Evolutionary conservation across 2,113 vertebrate species (phyloP).

Genomic region (Potamarius usumacintae): DNA sequence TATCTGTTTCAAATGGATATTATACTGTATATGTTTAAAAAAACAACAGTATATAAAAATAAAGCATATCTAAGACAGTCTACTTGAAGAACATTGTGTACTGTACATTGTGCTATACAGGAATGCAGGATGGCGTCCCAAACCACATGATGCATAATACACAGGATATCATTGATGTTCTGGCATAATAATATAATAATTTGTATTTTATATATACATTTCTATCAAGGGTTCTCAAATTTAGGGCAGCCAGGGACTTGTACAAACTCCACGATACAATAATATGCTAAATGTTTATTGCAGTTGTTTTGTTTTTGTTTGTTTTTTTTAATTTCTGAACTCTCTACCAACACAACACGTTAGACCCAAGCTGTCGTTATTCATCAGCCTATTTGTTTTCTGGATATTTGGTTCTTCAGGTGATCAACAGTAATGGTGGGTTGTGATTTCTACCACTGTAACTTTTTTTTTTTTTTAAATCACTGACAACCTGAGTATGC

Average conservation of each 20-base stretch:
- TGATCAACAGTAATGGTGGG: background rate
- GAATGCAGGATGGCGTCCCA: background rate
- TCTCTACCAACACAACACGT: background rate
- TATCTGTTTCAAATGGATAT: background rate
- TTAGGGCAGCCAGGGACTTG: background rate
- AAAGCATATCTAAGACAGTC: background rate
- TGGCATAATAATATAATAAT: background rate
- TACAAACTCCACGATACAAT: background rate
- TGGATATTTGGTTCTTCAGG: background rate
- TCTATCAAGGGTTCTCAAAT: background rate
- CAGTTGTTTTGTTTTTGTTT: background rate
- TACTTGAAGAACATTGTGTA: background rate
- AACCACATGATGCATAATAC: background rate
- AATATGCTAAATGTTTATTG: background rate
- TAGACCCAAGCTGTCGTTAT: background rate
- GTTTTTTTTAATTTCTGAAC: background rate
- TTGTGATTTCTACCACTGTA: background rate
- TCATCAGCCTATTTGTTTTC: background rate
- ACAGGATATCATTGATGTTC: background rate
- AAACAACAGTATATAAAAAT: background rate
- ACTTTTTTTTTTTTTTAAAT: no score
- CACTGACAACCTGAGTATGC: background rate
- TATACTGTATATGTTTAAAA: background rate
- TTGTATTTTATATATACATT: no score
- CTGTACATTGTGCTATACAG: background rate